Evolutionary conservation across 2,797 vertebrate species (phyloP), one percentile per base, ranked within the genome.

Genomic region (Acipenser oxyrinchus): DNA sequence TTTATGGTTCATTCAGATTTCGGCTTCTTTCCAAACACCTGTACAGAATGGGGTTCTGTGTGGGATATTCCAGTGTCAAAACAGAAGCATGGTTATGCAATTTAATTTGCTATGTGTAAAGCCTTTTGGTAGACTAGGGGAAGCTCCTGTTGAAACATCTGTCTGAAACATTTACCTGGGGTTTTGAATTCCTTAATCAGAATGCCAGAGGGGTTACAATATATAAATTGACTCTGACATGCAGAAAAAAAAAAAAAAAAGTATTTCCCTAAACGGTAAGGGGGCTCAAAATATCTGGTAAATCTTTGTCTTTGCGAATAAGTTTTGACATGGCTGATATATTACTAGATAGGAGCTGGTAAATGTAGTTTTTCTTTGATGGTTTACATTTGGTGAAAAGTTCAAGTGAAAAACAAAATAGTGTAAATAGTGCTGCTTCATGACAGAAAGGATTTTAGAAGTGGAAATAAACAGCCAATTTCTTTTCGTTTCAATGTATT

Each of bases 341-440:
- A 74, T 77, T 77, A 76, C 71, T 71, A 72, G 72, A 76, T 58
- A 68, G 74, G 71, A 70, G 71, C 74, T 72, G 74, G 73, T 77
- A 37, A 37, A 37, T 37, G 23, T 37, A 37, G 23, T 37, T 37
- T 37, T 37, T 37, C 23, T 37, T 3, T 37, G 4, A 37, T 37
- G 23, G 23, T 37, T 37, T 37, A 37, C 23, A 37, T 37, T 37
- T 37, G 23, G 23, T 37, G 23, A 37, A 37, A 4, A 37, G 23
- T 37, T 69, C 66, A 63, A 69, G 69, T 74, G 55, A 71, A 73
- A 75, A 37, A 37, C 23, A 37, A 37, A 37, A 4, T 37, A 37
- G 23, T 37, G 23, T 37, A 37, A 37, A 2, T 37, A 37, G 23
- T 37, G 23, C 4, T 37, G 23, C 23, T 37, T 37, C 23, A 37